Evolutionary conservation across 2,797 vertebrate genomes (phyloP), one percentile per base, ranked within the genome.

Genomic region (Trematomus bernacchii): DNA sequence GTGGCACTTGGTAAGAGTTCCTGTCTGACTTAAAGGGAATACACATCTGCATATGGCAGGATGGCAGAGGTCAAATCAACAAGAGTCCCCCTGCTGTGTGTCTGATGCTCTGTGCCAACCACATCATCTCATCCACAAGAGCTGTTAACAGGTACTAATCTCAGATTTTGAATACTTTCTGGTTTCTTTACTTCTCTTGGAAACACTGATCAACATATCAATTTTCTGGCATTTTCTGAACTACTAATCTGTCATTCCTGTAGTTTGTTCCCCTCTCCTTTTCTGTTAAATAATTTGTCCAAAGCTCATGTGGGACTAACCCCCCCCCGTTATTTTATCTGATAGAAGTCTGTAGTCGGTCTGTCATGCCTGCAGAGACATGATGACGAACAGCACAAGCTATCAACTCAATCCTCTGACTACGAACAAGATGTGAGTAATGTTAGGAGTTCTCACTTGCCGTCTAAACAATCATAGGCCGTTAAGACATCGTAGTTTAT

Each of bases 321-420:
- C 61, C 66, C 61, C 66, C 42, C 4, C 21, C 15, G 84, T 76
- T 73, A 85, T 71, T 62, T 33, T 76, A 88, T 85, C 84, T 23
- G 73, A 87, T 69, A 59, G 30, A 61, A 59, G 69, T 82, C 79
- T 85, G 76, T 64, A 74, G 76, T 64, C 1, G 51, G 66, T 78
- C 73, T 77, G 46, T 84, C 74, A 58, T 63, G 80, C 89, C 73
- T 87, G 88, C 79, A 7, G 14, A 76, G 83, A 79, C 90, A 80
- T 54, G 89, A 61, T 76, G 73, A 77, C 6, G 19, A 82, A 47
- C 62, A 59, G 70, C 50, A 19, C 54, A 11, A 63, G 57, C 61
- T 42, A 71, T 75, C 69, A 43, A 59, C 72, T 42, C 8, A 15
- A 51, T 69, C 50, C 4, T 13, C 62, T 78, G 71, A 42, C 55